Percentiles rank a stretch among this genome's conserved stretches.
phyloP scores from a whole-genome alignment of 2,888 invertebrate genomes.

The Myopa testacea region DNA sequence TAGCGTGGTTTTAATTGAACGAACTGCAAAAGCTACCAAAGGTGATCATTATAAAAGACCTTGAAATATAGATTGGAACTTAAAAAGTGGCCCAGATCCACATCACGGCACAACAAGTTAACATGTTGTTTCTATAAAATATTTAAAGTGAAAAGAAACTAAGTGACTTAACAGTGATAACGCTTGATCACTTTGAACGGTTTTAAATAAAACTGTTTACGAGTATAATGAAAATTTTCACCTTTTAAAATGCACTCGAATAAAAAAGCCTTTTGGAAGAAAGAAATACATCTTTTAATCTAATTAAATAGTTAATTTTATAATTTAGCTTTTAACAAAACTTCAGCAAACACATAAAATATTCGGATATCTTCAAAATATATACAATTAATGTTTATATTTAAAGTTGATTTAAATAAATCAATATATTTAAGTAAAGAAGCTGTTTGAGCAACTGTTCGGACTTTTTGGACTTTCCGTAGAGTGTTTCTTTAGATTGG shows the following conservation, averaged over 20 bases:
- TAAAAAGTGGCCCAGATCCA: not conserved
- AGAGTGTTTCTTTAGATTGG: not conserved
- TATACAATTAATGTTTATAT: not conserved
- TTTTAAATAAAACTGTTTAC: too few species aligned
- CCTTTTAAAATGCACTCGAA: too few species aligned
- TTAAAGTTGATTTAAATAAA: not conserved
- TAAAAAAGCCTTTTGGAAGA: too few species aligned
- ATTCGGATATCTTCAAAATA: too few species aligned
- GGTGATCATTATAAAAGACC: slow-evolving; percentile 33
- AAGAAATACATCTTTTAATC: not conserved
- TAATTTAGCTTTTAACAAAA: not conserved
- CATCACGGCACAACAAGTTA: too few species aligned
- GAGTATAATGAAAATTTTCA: too few species aligned
- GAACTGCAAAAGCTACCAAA: not conserved
- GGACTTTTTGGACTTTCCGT: not conserved
- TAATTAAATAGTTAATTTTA: not conserved
- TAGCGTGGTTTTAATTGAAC: slow-evolving; percentile 22
- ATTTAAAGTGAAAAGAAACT: too few species aligned
- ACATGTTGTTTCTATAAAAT: too few species aligned
- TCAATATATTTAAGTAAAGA: not conserved
- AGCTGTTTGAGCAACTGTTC: not conserved
- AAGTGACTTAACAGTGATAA: too few species aligned
- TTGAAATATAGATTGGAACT: slow-evolving; percentile 27
- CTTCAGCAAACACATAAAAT: too few species aligned
- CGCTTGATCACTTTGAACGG: too few species aligned